Evolutionary conservation across 2,113 vertebrate genomes (phyloP).

Genomic region (Xiphophorus couchianus): DNA sequence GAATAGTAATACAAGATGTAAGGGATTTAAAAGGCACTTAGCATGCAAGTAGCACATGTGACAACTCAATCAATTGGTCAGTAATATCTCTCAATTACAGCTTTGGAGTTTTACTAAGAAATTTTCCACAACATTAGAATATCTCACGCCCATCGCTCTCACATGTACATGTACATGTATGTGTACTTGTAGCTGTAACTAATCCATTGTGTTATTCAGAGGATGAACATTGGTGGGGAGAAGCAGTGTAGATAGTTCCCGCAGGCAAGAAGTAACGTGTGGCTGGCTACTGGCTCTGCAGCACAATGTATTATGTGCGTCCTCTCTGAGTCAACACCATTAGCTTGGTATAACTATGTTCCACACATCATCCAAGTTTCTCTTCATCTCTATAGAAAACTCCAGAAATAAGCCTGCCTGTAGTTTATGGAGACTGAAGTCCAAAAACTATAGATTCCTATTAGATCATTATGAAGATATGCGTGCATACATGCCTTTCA

Average conservation of each 20-base stretch:
- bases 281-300: not conserved
- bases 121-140: not conserved
- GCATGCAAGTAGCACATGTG: not conserved
- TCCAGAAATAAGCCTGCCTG: not conserved
- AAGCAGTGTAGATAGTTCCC: not conserved
- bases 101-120: not conserved
- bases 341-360: not conserved
- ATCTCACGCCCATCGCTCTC: not conserved
- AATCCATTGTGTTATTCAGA: not conserved
- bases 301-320: not conserved
- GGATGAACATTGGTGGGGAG: not conserved
- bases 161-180: not conserved
- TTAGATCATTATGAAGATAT: not conserved
- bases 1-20: too few species aligned
- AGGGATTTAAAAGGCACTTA: too few species aligned
- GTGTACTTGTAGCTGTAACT: not conserved
- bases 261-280: not conserved
- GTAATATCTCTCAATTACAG: not conserved
- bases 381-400: not conserved
- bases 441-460: not conserved
- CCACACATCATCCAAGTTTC: not conserved
- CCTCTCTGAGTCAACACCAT: not conserved
- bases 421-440: too few species aligned
- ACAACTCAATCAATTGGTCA: not conserved
- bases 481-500: constrained; percentile 27